These are phyloP conservation scores for Stigmatopora nigra DNA, from an alignment of 2,113 vertebrate genomes.

Conservation along the genomic window DNA sequence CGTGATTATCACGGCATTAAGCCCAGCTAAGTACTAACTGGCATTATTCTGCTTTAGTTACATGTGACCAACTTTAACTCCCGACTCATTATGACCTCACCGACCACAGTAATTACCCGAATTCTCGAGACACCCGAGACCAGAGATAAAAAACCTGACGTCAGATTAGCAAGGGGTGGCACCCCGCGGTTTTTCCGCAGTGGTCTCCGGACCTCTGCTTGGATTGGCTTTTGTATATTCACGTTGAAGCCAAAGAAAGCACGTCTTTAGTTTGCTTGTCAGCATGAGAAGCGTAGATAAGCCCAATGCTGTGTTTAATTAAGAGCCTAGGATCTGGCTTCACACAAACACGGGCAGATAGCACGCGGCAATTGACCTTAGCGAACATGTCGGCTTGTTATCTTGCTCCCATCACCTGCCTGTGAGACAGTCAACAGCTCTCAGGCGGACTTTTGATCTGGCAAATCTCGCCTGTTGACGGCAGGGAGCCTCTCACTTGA, in stretches of 20 bases:
- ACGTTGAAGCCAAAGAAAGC: slow-evolving; percentile 42
- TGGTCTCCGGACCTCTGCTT: slow-evolving; percentile 6
- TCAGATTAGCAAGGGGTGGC: slow-evolving; percentile 45
- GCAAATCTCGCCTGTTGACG: slow-evolving; percentile 13
- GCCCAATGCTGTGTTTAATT: slow-evolving; percentile 61
- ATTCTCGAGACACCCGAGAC: slow-evolving; percentile 42
- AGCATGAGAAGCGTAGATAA: slow-evolving; percentile 55
- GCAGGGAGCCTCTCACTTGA: slow-evolving; percentile 1
- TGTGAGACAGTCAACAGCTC: slow-evolving; percentile 46
- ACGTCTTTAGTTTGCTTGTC: slow-evolving; percentile 52
- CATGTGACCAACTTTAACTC: slow-evolving; percentile 41
- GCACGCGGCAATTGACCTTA: slow-evolving; percentile 57
- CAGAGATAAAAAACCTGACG: slow-evolving; percentile 44
- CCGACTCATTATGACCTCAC: slow-evolving; percentile 43
- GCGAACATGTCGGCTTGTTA: slow-evolving; percentile 60
- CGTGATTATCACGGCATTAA: too few species aligned
- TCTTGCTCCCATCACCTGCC: slow-evolving; percentile 55
- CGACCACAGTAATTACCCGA: slow-evolving; percentile 61
- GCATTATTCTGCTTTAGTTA: slow-evolving; percentile 9
- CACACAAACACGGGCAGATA: slow-evolving; percentile 6
- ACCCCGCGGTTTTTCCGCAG: slow-evolving; percentile 13
- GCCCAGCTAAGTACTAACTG: too few species aligned
- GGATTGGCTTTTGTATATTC: slow-evolving; percentile 47
- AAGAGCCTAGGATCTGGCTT: slow-evolving; percentile 46
- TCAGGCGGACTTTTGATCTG: slow-evolving; percentile 36